These are phyloP conservation scores for Drepana falcataria DNA, from an alignment of 2,888 invertebrate genomes.

Conservation along the genomic window DNA sequence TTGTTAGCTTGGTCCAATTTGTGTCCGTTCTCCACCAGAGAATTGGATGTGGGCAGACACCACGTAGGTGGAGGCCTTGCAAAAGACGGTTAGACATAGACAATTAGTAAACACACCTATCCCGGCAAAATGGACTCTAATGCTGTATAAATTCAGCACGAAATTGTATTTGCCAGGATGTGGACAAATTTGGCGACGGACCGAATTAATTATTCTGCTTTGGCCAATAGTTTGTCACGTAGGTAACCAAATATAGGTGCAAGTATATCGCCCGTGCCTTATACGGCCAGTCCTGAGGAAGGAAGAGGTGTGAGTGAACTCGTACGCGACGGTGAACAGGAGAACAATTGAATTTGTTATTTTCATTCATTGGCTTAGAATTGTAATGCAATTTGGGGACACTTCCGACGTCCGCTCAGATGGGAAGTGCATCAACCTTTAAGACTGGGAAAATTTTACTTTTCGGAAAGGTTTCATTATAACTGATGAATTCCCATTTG, in stretches of 20 bases:
- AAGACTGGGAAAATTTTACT: conserved; percentile 4
- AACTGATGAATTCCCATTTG: no score
- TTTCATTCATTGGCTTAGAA: conserved; percentile 33
- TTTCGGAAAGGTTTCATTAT: no score
- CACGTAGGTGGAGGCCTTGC: conserved; percentile 72
- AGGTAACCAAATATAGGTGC: conserved; percentile 63
- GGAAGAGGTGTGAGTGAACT: conserved; percentile 69
- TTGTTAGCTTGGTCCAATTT: conserved; percentile 56
- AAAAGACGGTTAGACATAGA: conserved; percentile 59
- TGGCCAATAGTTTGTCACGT: conserved; percentile 63
- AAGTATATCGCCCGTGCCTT: conserved; percentile 52
- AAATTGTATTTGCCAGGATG: conserved; percentile 41
- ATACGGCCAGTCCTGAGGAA: conserved; percentile 62
- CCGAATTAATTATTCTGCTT: conserved; percentile 62
- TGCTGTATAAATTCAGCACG: conserved; percentile 43
- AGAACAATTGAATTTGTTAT: conserved; percentile 36
- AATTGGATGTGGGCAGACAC: conserved; percentile 72
- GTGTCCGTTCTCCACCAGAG: conserved; percentile 40
- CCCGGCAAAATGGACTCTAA: conserved; percentile 47
- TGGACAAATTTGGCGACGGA: conserved; percentile 60
- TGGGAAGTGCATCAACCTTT: conserved; percentile 50
- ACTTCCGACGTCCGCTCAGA: conserved; percentile 54
- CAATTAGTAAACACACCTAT: conserved; percentile 35
- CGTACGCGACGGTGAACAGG: conserved; percentile 27
- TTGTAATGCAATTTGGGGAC: conserved; percentile 62